Base-by-base conservation (phyloP, 2,888 invertebrate genomes). In the Tuberolachnus salignus region DNA sequence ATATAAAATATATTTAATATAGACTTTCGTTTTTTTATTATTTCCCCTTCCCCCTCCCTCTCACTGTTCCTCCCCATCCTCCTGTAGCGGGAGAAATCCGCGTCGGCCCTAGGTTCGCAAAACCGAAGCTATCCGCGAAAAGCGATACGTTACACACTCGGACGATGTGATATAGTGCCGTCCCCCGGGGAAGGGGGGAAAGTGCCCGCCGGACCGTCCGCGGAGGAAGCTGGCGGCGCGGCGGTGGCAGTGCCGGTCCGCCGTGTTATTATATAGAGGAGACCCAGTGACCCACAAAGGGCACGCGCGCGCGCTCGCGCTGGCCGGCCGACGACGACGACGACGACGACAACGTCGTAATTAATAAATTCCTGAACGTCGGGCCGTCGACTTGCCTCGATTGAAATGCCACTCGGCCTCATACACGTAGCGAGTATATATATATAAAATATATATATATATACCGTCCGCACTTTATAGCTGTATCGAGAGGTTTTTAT, bases 201-300 rank as follows among this genome's bases (percentile, higher is more conserved):
- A n/a, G 51, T n/a, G 34, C 3, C n/a, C 51, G n/a, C 6, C 51
- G 51, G 14, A 51, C 51, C 16, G 16, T 4, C 34, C 3, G 34
- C 34, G 34, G 34, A 3, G 34, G 34, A n/a, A n/a, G n/a, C n/a
- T 6, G 34, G 34, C 34, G 34, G 34, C 34, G 34, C 34, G 59
- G 26, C 59, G n/a, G 59, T 59, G 59, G 26, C 59, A 6, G 34
- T 34, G 34, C 34, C 34, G 6, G 34, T 34, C 34, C 34, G 6
- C 34, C 6, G 6, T 6, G 6, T 4, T 34, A 34, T 34, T 6
- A 6, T 6, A 6, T 34, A 34, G 34, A 34, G 34, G 34, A 64
- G 64, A 67, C 75, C 75, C 75, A 75, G 75, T 75, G 75, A 75
- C 75, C 75, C 75, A 75, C 57, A 75, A 75, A 75, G 46, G 55